Evolutionary conservation across 2,113 vertebrate species (phyloP), one percentile per base, ranked within the genome.

Genomic region (Rhinolophus sinicus): DNA sequence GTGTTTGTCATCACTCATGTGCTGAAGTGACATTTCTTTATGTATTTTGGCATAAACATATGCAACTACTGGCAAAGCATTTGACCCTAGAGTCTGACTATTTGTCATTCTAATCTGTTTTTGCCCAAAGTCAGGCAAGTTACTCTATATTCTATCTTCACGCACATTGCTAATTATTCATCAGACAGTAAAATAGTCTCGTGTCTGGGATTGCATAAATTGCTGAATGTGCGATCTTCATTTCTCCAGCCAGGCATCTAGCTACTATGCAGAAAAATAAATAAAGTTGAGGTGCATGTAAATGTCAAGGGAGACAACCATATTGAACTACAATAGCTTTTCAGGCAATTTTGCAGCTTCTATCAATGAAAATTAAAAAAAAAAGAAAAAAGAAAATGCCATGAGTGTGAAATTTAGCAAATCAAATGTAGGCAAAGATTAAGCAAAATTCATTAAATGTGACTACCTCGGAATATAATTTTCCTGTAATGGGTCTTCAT

Each of bases 11-110:
- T 99, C 99, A 98, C 98, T 99, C 99, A 99, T 98, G 98, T 97
- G 98, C 98, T 98, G 98, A 99, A 99, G 98, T 99, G 99, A 99
- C 99, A 98, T 98, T 99, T 98, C 98, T 99, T 99, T 99, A 99
- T 99, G 98, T 99, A 99, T 99, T 99, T 99, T 99, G 99, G 98
- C 98, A 99, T 99, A 99, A 99, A 99, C 99, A 99, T 98, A 99
- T 99, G 99, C 99, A 99, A 98, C 98, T 98, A 98, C 99, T 98
- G 98, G 98, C 98, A 98, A 99, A 99, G 98, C 98, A 98, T 98
- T 99, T 99, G 98, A 99, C 98, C 98, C 98, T 98, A 98, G 98
- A 99, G 98, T 99, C 98, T 98, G 98, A 98, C 98, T 98, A 99
- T 99, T 99, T 99, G 99, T 99, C 98, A 99, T 98, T 99, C 98